A percentile compares a stretch with the other conserved stretches of the same genome.
phyloP scores from a whole-genome alignment of 2,888 invertebrate genomes.

The Pyralis farinalis region DNA sequence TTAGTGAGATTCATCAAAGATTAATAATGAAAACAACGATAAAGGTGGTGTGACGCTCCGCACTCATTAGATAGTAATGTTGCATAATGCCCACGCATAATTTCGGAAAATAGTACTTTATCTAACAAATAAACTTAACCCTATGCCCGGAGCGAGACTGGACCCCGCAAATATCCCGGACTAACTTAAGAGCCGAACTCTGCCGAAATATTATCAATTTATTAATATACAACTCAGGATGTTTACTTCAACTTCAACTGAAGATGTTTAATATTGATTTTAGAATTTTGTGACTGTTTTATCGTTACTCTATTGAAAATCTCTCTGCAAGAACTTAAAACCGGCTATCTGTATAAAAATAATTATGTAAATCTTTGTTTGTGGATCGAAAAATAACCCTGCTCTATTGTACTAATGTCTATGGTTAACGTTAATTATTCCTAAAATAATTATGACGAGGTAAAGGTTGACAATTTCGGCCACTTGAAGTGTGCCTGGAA shows the following conservation, averaged over 20 bases:
- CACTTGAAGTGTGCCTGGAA: constrained; percentile 48
- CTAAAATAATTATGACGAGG: constrained; percentile 77
- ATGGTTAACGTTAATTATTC: constrained; percentile 78
- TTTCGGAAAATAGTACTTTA: constrained; percentile 65
- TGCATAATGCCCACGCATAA: constrained; percentile 50
- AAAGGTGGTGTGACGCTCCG: constrained; percentile 43
- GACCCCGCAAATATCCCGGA: constrained; percentile 42
- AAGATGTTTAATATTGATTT: constrained; percentile 62
- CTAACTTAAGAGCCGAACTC: constrained; percentile 63
- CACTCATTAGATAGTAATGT: constrained; percentile 30
- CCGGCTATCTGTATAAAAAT: constrained; percentile 80
- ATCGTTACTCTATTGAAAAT: constrained; percentile 63
- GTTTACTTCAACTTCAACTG: constrained; percentile 57
- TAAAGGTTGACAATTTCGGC: constrained; percentile 75
- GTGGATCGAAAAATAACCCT: constrained; percentile 81
- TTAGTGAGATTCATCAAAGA: constrained; percentile 21
- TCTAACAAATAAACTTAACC: constrained; percentile 77
- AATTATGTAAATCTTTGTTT: constrained; percentile 72
- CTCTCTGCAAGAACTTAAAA: constrained; percentile 72
- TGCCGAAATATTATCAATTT: constrained; percentile 69
- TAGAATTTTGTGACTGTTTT: constrained; percentile 63
- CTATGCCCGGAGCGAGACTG: constrained; percentile 51
- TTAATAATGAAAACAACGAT: constrained; percentile 16
- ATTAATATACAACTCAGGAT: constrained; percentile 67
- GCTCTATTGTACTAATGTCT: constrained; percentile 79